Evolutionary conservation across 2,888 invertebrate species (phyloP), one percentile per base, ranked within the genome.

Genomic region (Ochropleura leucogaster): DNA sequence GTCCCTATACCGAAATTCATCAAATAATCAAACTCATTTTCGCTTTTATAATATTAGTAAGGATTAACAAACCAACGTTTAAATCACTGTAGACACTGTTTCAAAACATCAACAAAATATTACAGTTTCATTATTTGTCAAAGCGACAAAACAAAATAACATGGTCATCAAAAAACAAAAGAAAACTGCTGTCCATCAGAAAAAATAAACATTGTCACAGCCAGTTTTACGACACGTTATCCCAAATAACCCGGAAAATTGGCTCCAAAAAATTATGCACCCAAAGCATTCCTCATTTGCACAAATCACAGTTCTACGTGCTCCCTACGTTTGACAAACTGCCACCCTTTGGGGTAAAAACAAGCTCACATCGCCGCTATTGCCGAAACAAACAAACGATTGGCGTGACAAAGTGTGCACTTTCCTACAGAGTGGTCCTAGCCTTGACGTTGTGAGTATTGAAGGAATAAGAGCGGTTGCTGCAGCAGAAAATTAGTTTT

Each of bases 321-420:
- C 62, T 20, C 53, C 57, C 16, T 18, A 68, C 65, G 44, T 55
- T 63, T 68, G 67, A 60, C 74, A 66, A 60, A 67, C 69, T 64
- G 59, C 64, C 63, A 76, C 65, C 68, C 69, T 67, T 68, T 63
- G 10, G 60, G 66, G 65, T 74, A 70, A 80, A 83, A 83, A 77
- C 79, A 83, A 68, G 75, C 75, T 76, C 79, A 68, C 76, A 74
- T 82, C 68, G 63, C 64, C 68, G 71, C 74, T 74, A 84, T 77
- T 77, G 77, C 75, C 62, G 74, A 84, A 85, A 79, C 88, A 84
- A 89, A 84, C 82, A 80, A 73, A 72, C 68, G 65, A 65, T 83
- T 77, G 74, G 67, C 70, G 42, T 85, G 79, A 87, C 83, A 83
- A 81, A 87, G 72, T 82, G 79, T 79, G 70, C 80, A 82, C 79